Evolutionary conservation across 2,113 vertebrate species (phyloP), one percentile per base, ranked within the genome.

Genomic region (Corythoichthys haematopterus): DNA sequence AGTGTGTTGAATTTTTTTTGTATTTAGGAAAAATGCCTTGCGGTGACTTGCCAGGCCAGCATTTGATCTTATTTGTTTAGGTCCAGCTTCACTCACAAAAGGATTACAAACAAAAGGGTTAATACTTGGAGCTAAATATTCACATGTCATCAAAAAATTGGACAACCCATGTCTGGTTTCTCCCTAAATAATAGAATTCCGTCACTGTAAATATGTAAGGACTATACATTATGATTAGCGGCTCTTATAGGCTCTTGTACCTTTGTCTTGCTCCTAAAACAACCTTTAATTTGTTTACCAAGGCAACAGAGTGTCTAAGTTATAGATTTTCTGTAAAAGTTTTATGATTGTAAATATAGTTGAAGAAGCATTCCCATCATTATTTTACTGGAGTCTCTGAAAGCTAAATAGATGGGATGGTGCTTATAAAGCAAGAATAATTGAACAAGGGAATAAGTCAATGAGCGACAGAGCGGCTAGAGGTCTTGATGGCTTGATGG

Each of bases 391-490:
- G 84, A 80, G 20, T 85, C 70, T 69, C 75, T 81, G 81, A 75
- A 43, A 46, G 82, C 75, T 80, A 84, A 87, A 90, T 88, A 72
- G 84, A 88, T 81, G 86, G 79, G 35, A 72, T 68, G 64, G 76
- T 90, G 87, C 86, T 88, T 90, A 90, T 90, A 86, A 89, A 90
- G 78, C 80, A 80, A 91, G 83, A 91, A 90, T 91, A 87, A 91
- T 88, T 86, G 86, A 91, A 84, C 70, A 83, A 75, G 70, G 73
- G 69, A 86, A 88, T 89, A 82, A 80, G 84, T 90, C 82, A 84
- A 71, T 82, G 75, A 73, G 78, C 59, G 77, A 69, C 63, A 62
- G 53, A 78, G 69, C 81, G 70, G 71, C 69, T 51, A 79, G 74
- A 76, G 75, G 78, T 80, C 82, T 81, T 85, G 87, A 88, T 86